phyloP scores from a whole-genome alignment of 2,797 vertebrate genomes.

The Octomys mimax region DNA sequence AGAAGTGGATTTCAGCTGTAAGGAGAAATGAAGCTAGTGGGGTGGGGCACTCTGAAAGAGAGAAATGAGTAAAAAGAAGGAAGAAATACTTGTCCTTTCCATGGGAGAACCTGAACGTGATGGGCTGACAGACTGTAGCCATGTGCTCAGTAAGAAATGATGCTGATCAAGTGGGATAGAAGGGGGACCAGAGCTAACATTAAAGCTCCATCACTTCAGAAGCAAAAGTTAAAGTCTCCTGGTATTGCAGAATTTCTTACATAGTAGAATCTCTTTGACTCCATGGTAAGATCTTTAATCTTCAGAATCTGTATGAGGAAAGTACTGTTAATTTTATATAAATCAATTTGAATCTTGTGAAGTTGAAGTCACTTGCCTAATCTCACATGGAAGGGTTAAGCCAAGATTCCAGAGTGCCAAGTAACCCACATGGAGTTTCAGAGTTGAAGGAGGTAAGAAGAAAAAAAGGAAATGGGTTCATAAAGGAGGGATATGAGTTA shows the following conservation, averaged over 20 bases:
- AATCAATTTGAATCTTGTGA: not conserved
- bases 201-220: not conserved
- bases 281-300: not conserved
- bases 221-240: not conserved
- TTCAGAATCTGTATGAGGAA: not conserved
- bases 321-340: not conserved
- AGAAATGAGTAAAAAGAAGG: not conserved
- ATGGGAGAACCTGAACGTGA: not conserved
- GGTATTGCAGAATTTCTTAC: constrained; percentile 32
- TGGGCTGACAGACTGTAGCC: no score
- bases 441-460: not conserved
- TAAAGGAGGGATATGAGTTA: not conserved
- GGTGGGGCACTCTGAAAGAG: not conserved
- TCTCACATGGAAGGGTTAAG: rapidly evolving
- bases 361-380: not conserved
- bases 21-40: not conserved
- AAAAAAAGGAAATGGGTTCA: not conserved
- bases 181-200: not conserved
- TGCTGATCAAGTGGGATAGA: not conserved
- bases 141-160: not conserved
- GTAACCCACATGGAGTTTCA: not conserved
- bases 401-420: not conserved
- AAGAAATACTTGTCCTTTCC: not conserved
- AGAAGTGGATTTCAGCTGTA: not conserved
- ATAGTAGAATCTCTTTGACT: not conserved